Conservation (phyloP, 2,797 vertebrate species). For the Sebastes ruberrimus region DNA sequence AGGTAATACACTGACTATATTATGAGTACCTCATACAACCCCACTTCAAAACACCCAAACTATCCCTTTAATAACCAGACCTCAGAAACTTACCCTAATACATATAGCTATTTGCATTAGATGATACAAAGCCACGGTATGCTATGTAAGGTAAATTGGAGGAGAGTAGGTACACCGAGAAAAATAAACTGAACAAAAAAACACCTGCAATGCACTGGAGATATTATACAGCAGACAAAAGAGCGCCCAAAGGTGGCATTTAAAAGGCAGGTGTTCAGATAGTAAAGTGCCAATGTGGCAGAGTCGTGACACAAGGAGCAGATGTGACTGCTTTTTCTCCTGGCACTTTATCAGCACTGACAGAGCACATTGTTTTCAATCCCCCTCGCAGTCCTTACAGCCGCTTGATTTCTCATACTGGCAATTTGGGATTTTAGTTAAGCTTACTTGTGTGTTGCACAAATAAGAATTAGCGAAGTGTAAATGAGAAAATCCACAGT, state of each 20-base stretch:
- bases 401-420: background rate
- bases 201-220: background rate
- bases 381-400: background rate
- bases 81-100: background rate
- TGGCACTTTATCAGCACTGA: background rate
- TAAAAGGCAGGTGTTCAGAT: background rate
- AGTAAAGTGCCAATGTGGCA: background rate
- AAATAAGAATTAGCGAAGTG: conserved; percentile 19
- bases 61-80: background rate
- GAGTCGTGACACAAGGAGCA: background rate
- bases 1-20: too few relatives aligned
- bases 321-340: background rate
- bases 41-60: too few relatives aligned
- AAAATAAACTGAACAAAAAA: background rate
- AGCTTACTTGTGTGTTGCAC: conserved; percentile 7
- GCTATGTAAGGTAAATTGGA: background rate
- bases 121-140: background rate
- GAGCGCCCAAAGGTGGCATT: background rate
- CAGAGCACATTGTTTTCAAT: conserved; percentile 7
- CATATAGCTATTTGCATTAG: background rate
- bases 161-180: background rate
- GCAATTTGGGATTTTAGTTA: conserved; percentile 25
- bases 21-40: too few relatives aligned
- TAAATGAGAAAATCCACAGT: conserved; percentile 33
- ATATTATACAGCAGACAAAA: background rate